These are phyloP conservation scores for Metridium senile DNA, from an alignment of 92 coral and sea anemone genomes.

Conservation along the genomic window DNA sequence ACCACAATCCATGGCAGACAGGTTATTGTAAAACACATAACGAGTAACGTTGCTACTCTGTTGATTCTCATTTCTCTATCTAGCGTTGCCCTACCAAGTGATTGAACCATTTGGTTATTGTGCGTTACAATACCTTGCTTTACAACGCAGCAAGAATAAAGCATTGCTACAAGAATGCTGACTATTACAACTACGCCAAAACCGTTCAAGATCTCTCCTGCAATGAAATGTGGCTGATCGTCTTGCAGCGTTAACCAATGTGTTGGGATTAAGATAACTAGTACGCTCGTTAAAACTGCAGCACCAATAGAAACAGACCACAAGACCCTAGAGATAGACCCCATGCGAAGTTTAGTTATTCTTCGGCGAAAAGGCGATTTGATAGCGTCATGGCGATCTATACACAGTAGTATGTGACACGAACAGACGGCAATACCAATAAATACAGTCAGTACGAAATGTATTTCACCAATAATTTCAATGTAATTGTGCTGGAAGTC, in stretches of 20 bases:
- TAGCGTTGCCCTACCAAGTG: constrained; percentile 39
- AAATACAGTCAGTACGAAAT: constrained; percentile 42
- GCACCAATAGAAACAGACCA: constrained; percentile 27
- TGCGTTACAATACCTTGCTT: constrained; percentile 29
- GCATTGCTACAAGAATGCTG: constrained; percentile 25
- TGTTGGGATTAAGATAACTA: constrained; percentile 32
- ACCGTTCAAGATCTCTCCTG: constrained; percentile 46
- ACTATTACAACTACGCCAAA: constrained; percentile 34
- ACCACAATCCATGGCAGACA: constrained; percentile 53
- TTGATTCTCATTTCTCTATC: constrained; percentile 47
- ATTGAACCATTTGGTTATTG: constrained; percentile 19
- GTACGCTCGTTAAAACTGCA: constrained; percentile 8
- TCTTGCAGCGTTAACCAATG: constrained; percentile 52
- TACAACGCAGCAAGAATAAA: constrained; percentile 36
- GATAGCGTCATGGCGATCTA: constrained; percentile 52
- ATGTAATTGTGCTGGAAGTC: constrained; percentile 14
- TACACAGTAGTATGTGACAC: constrained; percentile 44
- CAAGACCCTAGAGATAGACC: constrained; percentile 8
- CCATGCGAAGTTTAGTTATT: constrained; percentile 39
- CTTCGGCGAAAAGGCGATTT: constrained; percentile 35
- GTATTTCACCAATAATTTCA: constrained; percentile 28
- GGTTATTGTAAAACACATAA: constrained; percentile 31
- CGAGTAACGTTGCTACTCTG: constrained; percentile 27
- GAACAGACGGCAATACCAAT: constrained; percentile 34
- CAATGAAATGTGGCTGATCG: constrained; percentile 37